phyloP scores from a whole-genome alignment of 2,888 invertebrate species.

The Lacanobia wlatinum region DNA sequence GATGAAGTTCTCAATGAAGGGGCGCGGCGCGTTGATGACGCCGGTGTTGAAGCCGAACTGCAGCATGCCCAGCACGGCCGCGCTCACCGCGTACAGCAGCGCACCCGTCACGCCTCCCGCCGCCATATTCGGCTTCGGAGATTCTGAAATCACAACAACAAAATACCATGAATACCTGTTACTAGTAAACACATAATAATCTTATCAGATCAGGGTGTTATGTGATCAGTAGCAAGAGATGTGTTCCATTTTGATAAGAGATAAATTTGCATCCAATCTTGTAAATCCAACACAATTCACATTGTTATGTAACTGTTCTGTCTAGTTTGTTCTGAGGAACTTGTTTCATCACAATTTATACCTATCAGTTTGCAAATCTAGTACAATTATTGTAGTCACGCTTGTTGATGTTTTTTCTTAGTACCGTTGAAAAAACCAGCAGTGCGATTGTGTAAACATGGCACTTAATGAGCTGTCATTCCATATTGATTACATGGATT shows the following conservation, averaged over 20 bases:
- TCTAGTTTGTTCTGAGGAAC: constrained; percentile 24
- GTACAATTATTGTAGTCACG: neutral
- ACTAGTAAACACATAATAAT: constrained; percentile 10
- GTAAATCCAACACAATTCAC: constrained; percentile 6
- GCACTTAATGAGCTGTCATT: too few relatives aligned
- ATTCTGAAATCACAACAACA: constrained; percentile 73
- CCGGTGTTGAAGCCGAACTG: constrained; percentile 94
- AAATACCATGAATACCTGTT: constrained; percentile 10
- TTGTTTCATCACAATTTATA: constrained; percentile 15
- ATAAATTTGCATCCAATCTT: constrained; percentile 47
- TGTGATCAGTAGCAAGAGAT: constrained; percentile 29
- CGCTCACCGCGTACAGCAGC: constrained; percentile 92
- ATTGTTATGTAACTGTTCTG: constrained; percentile 29
- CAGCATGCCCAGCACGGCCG: constrained; percentile 93
- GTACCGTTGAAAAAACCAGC: neutral
- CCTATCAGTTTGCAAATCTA: constrained; percentile 4
- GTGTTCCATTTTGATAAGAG: constrained; percentile 40
- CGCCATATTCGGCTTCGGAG: constrained; percentile 77
- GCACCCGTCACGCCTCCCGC: constrained; percentile 90
- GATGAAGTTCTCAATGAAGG: constrained; percentile 92
- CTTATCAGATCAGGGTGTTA: constrained; percentile 38
- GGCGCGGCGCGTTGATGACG: constrained; percentile 93
- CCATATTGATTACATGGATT: too few relatives aligned
- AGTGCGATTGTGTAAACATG: too few relatives aligned
- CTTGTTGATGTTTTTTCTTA: neutral